phyloP scores from a whole-genome alignment of 2,113 vertebrate genomes.

The Aspiorhynchus laticeps region DNA sequence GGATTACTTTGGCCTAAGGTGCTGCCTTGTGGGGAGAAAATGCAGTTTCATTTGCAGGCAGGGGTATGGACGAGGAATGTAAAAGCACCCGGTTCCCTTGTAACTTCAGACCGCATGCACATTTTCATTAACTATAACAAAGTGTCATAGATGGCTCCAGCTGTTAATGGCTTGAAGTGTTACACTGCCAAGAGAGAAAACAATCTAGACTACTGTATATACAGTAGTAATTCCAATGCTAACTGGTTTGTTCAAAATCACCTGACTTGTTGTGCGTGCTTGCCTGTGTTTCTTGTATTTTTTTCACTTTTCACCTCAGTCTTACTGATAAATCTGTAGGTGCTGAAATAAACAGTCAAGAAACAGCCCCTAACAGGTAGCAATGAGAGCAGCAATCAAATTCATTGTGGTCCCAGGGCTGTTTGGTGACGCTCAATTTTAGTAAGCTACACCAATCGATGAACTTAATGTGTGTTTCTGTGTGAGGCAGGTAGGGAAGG shows the following conservation, averaged over 20 bases:
- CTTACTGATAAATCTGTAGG: constrained; percentile 39
- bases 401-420: constrained; percentile 50
- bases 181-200: background rate
- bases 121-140: constrained; percentile 47
- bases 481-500: constrained; percentile 65
- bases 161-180: constrained; percentile 13
- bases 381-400: constrained; percentile 46
- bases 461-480: constrained; percentile 63
- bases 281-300: constrained; percentile 34
- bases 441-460: constrained; percentile 68
- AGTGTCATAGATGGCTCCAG: constrained; percentile 6
- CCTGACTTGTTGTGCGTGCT: constrained; percentile 39
- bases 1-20: constrained; percentile 57
- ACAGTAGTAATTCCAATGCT: background rate
- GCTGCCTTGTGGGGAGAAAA: constrained; percentile 58
- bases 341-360: constrained; percentile 44
- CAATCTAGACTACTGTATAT: background rate
- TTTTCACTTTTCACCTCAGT: constrained; percentile 32
- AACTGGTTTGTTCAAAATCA: constrained; percentile 39
- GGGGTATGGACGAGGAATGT: constrained; percentile 14
- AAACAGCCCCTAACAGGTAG: constrained; percentile 29
- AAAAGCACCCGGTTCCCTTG: constrained; percentile 35
- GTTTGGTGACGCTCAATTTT: constrained; percentile 62
- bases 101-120: constrained; percentile 34
- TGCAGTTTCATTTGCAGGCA: constrained; percentile 49